Evolutionary conservation across 2,113 vertebrate genomes (phyloP), one percentile per base, ranked within the genome.

Genomic region (Anguilla japonica): DNA sequence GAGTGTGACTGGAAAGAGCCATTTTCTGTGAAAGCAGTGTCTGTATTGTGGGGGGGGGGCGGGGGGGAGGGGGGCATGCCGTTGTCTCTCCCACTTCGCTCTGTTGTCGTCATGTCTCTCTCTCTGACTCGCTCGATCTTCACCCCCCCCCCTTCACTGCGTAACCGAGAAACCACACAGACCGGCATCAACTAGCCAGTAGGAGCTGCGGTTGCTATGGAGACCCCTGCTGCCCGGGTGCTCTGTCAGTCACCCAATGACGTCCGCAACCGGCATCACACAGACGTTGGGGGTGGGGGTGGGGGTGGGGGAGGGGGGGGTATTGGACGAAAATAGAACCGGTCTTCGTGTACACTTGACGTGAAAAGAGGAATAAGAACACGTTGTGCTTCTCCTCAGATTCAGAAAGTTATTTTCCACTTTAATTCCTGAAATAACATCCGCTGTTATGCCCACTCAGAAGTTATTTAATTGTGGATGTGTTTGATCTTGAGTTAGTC

Each of bases 161-260:
- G 86, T 83, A 87, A 89, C 89, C 84, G 81, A 87, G 79, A 81
- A 43, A 91, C 86, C 87, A 63, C 89, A 83, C 84, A 87, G 87
- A 71, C 83, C 81, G 87, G 85, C 84, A 90, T 85, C 90, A 88
- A 84, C 88, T 87, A 88, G 88, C 88, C 85, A 6, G 84, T 91
- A 91, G 89, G 92, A 93, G 91, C 90, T 15, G 39, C 91, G 85
- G 95, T 97, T 97, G 92, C 96, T 93, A 95, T 95, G 94, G 95
- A 87, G 93, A 94, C 93, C 53, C 34, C 41, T n/a, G 86, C 88
- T 87, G 88, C 90, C 91, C 90, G 22, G 88, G 78, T 40, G 86
- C 83, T 88, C 89, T 84, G 78, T 90, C 92, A 88, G 90, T 93
- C 93, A 91, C 92, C 90, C 92, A 91, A 87, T 95, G 94, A 95